These are phyloP conservation scores for Strix uralensis DNA, from an alignment of 2,113 vertebrate species.

Conservation along the genomic window DNA sequence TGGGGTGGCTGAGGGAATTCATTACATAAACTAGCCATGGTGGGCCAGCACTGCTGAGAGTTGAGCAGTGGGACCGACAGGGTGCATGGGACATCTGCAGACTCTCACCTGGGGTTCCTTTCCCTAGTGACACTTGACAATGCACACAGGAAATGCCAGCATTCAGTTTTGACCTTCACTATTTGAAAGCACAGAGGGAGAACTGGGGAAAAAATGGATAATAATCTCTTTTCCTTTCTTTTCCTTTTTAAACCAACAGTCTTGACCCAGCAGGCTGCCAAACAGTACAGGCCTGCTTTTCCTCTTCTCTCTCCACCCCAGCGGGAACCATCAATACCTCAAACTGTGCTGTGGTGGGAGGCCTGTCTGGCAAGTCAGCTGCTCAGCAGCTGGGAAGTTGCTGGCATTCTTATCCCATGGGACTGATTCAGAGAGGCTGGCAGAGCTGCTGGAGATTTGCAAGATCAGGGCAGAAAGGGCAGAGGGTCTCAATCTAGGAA, in stretches of 20 bases:
- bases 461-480: not conserved
- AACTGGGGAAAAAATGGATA: not conserved
- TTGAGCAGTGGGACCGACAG: not conserved
- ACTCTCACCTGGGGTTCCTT: not conserved
- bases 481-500: not conserved
- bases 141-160: accelerated
- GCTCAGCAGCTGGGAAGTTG: not conserved
- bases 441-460: not conserved
- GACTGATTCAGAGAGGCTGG: not conserved
- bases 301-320: not conserved
- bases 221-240: not conserved
- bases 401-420: not conserved
- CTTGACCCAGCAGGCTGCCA: not conserved
- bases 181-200: not conserved
- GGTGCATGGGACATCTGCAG: not conserved
- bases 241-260: not conserved
- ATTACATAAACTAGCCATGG: accelerated
- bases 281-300: not conserved
- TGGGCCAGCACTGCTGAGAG: not conserved
- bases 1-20: not conserved
- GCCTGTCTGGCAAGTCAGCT: not conserved
- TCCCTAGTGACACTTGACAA: not conserved
- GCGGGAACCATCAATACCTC: not conserved
- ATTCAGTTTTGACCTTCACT: not conserved
- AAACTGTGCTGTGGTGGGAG: not conserved